Conservation (phyloP, 2,888 invertebrate species). For the Atrina japonica region DNA sequence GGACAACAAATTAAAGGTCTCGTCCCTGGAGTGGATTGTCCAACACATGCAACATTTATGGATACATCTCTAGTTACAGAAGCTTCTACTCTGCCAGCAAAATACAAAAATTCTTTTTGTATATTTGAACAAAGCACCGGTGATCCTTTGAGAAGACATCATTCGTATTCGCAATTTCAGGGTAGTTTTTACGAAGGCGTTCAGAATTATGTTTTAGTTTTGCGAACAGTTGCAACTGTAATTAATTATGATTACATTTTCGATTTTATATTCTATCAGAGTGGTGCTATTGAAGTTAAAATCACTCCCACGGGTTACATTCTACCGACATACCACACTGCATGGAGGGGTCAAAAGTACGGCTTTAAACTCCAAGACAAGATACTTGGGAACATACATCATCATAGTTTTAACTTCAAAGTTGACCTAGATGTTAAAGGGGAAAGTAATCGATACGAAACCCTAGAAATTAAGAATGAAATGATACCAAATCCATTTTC, state of each 20-base stretch:
- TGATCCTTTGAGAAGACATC: slow-evolving; percentile 69
- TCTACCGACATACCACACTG: slow-evolving; percentile 48
- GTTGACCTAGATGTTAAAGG: slow-evolving; percentile 71
- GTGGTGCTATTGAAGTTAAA: slow-evolving; percentile 64
- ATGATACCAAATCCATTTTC: slow-evolving; percentile 53
- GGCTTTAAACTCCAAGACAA: slow-evolving; percentile 65
- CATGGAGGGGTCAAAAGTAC: slow-evolving; percentile 56
- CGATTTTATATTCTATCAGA: slow-evolving; percentile 74
- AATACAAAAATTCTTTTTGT: slow-evolving; percentile 69
- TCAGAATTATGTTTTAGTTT: slow-evolving; percentile 60
- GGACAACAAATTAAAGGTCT: slow-evolving; percentile 68
- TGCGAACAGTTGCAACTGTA: slow-evolving; percentile 65
- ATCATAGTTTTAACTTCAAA: slow-evolving; percentile 71
- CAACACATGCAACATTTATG: slow-evolving; percentile 65
- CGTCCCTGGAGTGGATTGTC: slow-evolving; percentile 75
- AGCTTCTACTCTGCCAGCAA: slow-evolving; percentile 56
- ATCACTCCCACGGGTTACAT: slow-evolving; percentile 70
- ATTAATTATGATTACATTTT: slow-evolving; percentile 75
- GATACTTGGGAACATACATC: slow-evolving; percentile 66
- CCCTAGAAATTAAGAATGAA: slow-evolving; percentile 60
- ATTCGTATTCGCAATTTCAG: slow-evolving; percentile 35
- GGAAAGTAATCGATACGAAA: slow-evolving; percentile 70
- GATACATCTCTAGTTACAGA: slow-evolving; percentile 64
- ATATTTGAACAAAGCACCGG: slow-evolving; percentile 73
- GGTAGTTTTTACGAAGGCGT: slow-evolving; percentile 66